These are phyloP conservation scores for Troilus luridus DNA, from an alignment of 2,888 invertebrate species.

Conservation along the genomic window DNA sequence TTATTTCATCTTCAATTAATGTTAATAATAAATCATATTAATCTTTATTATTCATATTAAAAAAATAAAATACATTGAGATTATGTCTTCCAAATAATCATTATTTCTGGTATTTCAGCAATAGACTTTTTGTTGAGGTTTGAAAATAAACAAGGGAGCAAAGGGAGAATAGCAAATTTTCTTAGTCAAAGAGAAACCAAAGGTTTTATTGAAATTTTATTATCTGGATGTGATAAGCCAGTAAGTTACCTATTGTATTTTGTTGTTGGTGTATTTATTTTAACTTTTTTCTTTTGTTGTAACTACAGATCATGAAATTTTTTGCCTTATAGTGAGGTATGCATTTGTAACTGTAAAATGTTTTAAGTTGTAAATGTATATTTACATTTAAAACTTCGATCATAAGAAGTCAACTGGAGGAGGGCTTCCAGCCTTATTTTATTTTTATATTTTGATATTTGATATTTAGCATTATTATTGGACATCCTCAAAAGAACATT, in stretches of 20 bases:
- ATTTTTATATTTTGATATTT: too few species aligned
- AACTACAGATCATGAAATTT: not conserved
- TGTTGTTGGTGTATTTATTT: not conserved
- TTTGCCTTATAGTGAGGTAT: not conserved
- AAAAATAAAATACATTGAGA: not conserved
- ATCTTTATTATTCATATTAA: not conserved
- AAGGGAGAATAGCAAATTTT: not conserved
- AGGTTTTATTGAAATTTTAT: conserved; percentile 45
- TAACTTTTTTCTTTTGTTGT: not conserved
- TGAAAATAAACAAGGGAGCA: conserved; percentile 16
- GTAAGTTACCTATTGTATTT: not conserved
- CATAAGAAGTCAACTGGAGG: too few species aligned
- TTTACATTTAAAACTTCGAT: too few species aligned
- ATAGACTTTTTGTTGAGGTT: not conserved
- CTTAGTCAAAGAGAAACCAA: conserved; percentile 26
- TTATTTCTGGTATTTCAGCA: not conserved
- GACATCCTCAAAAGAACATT: too few species aligned
- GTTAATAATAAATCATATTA: not conserved
- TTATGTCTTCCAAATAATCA: not conserved
- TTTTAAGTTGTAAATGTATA: too few species aligned
- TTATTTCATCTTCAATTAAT: not conserved
- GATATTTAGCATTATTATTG: too few species aligned
- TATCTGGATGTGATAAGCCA: not conserved
- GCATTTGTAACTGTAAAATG: too few species aligned
- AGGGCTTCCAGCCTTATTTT: too few species aligned